Percentiles rank a stretch among this genome's conserved stretches.
Evolutionary conservation across 2,113 vertebrate species (phyloP).

Genomic region (Geococcyx californianus): DNA sequence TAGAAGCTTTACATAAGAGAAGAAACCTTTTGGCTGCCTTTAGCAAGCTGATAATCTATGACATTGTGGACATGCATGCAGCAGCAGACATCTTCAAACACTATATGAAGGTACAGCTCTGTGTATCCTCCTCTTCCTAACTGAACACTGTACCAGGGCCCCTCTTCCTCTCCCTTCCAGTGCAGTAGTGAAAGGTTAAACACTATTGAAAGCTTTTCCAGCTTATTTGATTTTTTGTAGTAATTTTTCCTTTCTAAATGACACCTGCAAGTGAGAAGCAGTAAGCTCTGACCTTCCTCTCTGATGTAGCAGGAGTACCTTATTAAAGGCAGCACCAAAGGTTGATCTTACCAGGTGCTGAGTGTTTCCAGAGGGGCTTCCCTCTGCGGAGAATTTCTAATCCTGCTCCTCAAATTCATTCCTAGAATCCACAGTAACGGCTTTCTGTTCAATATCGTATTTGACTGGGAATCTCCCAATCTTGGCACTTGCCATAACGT

Average conservation of each 20-base stretch:
- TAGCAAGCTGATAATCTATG: constrained; percentile 98
- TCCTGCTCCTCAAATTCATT: not conserved
- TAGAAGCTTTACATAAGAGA: constrained; percentile 98
- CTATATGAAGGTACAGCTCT: constrained; percentile 94
- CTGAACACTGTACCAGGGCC: not conserved
- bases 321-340: not conserved
- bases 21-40: constrained; percentile 97
- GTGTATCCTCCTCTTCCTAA: not conserved
- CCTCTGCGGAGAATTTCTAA: not conserved
- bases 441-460: not conserved
- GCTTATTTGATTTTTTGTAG: not conserved
- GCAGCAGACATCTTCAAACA: constrained; percentile 99
- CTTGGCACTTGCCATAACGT: not conserved
- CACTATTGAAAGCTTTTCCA: not conserved
- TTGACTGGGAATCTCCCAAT: not conserved
- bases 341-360: not conserved
- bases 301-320: not conserved
- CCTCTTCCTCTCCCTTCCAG: not conserved
- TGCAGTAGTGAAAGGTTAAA: not conserved
- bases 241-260: not conserved
- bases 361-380: not conserved
- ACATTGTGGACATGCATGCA: constrained; percentile 98
- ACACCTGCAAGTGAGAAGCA: not conserved
- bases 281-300: not conserved
- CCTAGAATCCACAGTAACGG: not conserved